Base-by-base conservation (phyloP, 1,140 invertebrate species). In the Mesaphorura yosii region DNA sequence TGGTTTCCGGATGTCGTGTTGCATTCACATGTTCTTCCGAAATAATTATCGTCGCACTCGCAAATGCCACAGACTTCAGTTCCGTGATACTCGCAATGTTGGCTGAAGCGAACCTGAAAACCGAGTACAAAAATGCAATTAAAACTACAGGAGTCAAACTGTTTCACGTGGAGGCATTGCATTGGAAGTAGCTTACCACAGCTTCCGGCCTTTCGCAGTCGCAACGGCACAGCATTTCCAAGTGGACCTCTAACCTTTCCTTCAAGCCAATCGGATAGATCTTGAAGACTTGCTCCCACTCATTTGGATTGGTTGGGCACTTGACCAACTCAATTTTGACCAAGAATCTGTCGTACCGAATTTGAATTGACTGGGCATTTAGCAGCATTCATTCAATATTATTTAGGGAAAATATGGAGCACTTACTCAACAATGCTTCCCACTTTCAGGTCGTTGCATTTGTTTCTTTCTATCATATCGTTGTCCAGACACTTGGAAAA, bases 201-300 rank as follows among this genome's bases (percentile, higher is more conserved):
- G 79, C 74, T 41, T 75, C 75, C 0, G 70, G 68, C 53, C 75
- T 73, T 66, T 90, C 87, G 69, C 91, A 96, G 22, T 82, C 80
- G 64, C 91, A 97, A 58, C 88, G 82, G 65, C 91, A 96, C 1
- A 89, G 69, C 76, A 94, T 85, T 65, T 91, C 82, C 51, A 96
- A 67, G 60, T 91, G 81, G 1, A 96, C 78, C 4, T 76, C 75
- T 4, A 96, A 72, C 64, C 78, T 82, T 69, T 96, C 93, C 54
- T 86, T 84, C 37, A 95, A 80, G 57, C 89, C 91, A 22, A 93
- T 87, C 1, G 91, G 91, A 72, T 91, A 91, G 57, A 97, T 94
- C 48, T 81, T 73, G 64, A 95, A 86, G 14, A 70, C 76, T 67
- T 88, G 83, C 23, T 77, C 80, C 81, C 87, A 89, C 59, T 90